Percentiles rank a stretch among this genome's conserved stretches.
Evolutionary conservation across 2,888 invertebrate genomes (phyloP).

Genomic region (Xanthorhoe spadicearia): DNA sequence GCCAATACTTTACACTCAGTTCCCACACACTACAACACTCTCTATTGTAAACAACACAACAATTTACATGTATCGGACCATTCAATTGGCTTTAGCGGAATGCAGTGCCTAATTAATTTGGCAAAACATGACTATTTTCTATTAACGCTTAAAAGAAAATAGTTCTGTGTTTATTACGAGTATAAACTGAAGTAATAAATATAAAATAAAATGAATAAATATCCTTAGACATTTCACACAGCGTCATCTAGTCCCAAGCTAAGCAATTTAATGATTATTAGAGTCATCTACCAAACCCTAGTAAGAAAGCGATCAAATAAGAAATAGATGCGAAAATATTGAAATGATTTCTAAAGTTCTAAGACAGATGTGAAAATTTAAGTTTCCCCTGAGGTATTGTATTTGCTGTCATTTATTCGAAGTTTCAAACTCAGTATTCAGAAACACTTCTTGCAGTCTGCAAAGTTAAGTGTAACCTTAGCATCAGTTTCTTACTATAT

Average conservation of each 20-base stretch:
- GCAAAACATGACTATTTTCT: not conserved
- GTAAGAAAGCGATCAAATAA: too few relatives aligned
- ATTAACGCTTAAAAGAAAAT: slow-evolving; percentile 8
- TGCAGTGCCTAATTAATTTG: slow-evolving; percentile 22
- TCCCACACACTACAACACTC: slow-evolving; percentile 11
- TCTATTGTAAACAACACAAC: slow-evolving; percentile 40
- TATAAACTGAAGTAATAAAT: too few relatives aligned
- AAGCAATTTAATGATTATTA: too few relatives aligned
- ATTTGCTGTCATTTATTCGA: not conserved
- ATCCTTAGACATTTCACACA: too few relatives aligned
- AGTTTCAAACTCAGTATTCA: slow-evolving; percentile 2
- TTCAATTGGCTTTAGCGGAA: not conserved
- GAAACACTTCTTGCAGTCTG: slow-evolving; percentile 4
- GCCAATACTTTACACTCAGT: not conserved
- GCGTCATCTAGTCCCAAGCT: too few relatives aligned
- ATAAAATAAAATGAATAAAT: too few relatives aligned
- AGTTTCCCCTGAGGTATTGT: slow-evolving; percentile 3
- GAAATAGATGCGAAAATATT: too few relatives aligned
- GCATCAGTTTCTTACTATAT: not conserved
- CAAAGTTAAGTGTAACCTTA: slow-evolving; percentile 7
- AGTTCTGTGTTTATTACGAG: too few relatives aligned
- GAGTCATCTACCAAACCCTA: too few relatives aligned
- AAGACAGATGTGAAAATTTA: not conserved
- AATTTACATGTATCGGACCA: slow-evolving; percentile 41
- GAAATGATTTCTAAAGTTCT: not conserved